A percentile compares a stretch with the other conserved stretches of the same genome.
Conservation (phyloP, 2,888 invertebrate species). For the Ochropacha duplaris region DNA sequence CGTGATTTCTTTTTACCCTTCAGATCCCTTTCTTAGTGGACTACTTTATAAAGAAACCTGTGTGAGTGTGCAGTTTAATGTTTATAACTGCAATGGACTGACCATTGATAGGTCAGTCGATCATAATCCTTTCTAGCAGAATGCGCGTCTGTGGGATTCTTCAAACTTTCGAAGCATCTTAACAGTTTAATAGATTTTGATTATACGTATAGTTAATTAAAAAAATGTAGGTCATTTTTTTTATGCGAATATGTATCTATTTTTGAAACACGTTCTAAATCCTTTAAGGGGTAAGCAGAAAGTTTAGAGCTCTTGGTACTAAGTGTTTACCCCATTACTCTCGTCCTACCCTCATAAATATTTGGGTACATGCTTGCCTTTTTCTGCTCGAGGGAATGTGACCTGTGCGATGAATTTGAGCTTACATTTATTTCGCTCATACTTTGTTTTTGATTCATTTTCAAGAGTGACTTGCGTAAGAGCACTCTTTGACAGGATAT, state of each 20-base stretch:
- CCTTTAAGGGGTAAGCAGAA: conserved; percentile 12
- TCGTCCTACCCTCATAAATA: conserved; percentile 34
- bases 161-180: too few relatives aligned
- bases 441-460: neutral
- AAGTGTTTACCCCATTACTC: conserved; percentile 23
- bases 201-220: too few relatives aligned
- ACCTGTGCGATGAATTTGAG: neutral
- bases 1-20: too few relatives aligned
- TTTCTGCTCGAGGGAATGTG: neutral
- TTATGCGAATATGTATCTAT: neutral
- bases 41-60: too few relatives aligned
- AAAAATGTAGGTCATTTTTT: neutral
- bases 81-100: too few relatives aligned
- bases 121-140: too few relatives aligned
- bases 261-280: conserved; percentile 10
- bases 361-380: conserved; percentile 6
- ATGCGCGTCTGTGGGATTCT: too few relatives aligned
- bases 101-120: too few relatives aligned
- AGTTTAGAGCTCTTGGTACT: conserved; percentile 19
- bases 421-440: neutral
- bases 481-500: neutral
- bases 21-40: too few relatives aligned
- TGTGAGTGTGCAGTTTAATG: too few relatives aligned
- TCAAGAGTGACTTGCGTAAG: neutral
- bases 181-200: too few relatives aligned